Conservation (phyloP, 2,797 vertebrate species). For the Trachops cirrhosus region DNA sequence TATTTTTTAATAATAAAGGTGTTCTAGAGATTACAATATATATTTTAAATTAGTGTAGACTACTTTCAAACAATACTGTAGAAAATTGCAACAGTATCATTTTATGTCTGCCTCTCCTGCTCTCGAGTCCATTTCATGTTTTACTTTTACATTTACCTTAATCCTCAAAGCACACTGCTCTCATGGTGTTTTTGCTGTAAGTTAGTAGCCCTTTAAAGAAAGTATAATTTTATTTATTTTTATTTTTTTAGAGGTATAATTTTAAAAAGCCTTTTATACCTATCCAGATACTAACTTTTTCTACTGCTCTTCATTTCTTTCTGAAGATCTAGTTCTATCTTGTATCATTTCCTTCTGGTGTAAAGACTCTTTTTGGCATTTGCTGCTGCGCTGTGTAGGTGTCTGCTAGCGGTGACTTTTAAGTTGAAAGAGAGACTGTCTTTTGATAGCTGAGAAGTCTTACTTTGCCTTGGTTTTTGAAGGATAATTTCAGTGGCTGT, state of each 20-base stretch:
- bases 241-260: neutral
- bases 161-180: neutral
- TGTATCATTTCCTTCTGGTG: neutral
- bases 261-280: neutral
- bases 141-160: neutral
- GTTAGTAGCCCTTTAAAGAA: neutral
- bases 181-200: neutral
- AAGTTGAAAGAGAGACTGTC: neutral
- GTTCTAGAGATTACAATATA: neutral
- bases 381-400: neutral
- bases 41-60: neutral
- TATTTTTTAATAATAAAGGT: neutral
- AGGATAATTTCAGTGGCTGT: neutral
- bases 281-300: neutral
- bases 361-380: neutral
- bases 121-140: neutral
- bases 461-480: neutral
- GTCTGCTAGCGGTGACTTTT: neutral
- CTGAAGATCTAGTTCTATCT: neutral
- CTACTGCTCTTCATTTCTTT: neutral
- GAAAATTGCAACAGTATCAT: neutral
- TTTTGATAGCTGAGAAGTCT: neutral
- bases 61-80: neutral
- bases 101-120: neutral
- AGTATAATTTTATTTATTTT: neutral